phyloP scores from a whole-genome alignment of 2,113 vertebrate genomes.

The Uropsilus gracilis region DNA sequence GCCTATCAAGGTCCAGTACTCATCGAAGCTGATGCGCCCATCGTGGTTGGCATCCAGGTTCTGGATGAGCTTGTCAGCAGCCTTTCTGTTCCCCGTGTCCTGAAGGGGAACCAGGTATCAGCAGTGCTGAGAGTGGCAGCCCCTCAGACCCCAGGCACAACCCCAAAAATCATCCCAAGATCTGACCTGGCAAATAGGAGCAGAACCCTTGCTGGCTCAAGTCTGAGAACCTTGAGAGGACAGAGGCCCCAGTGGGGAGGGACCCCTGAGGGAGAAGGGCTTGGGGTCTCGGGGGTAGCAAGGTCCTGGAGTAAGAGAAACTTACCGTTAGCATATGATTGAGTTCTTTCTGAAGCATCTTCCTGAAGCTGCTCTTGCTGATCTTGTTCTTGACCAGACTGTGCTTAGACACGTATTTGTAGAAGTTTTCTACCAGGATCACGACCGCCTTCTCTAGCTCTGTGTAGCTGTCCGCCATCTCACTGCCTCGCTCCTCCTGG shows the following conservation, averaged over 20 bases:
- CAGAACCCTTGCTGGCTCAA: not conserved
- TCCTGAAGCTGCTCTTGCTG: slow-evolving; percentile 87
- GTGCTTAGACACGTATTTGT: slow-evolving; percentile 85
- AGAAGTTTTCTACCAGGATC: slow-evolving; percentile 87
- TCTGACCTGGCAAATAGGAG: not conserved
- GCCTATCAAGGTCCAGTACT: slow-evolving; percentile 89
- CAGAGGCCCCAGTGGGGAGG: not conserved
- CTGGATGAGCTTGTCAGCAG: slow-evolving; percentile 87
- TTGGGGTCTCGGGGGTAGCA: not conserved
- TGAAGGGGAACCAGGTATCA: slow-evolving; percentile 35
- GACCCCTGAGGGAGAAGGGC: not conserved
- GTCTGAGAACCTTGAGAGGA: not conserved
- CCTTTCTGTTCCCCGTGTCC: slow-evolving; percentile 87
- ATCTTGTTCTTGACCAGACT: slow-evolving; percentile 86
- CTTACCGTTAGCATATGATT: slow-evolving; percentile 89
- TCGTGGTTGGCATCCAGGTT: slow-evolving; percentile 87
- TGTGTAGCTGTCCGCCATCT: slow-evolving; percentile 75
- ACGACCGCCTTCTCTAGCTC: slow-evolving; percentile 88
- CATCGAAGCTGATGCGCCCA: slow-evolving; percentile 87
- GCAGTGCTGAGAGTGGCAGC: not conserved
- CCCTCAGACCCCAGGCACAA: not conserved
- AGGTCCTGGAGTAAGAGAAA: fast-evolving
- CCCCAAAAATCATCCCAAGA: not conserved
- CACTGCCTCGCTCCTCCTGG: not conserved
- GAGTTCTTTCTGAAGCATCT: slow-evolving; percentile 87